A percentile compares a stretch with the other conserved stretches of the same genome.
Conservation (phyloP, 2,888 invertebrate genomes). For the Leptogaster cylindrica region DNA sequence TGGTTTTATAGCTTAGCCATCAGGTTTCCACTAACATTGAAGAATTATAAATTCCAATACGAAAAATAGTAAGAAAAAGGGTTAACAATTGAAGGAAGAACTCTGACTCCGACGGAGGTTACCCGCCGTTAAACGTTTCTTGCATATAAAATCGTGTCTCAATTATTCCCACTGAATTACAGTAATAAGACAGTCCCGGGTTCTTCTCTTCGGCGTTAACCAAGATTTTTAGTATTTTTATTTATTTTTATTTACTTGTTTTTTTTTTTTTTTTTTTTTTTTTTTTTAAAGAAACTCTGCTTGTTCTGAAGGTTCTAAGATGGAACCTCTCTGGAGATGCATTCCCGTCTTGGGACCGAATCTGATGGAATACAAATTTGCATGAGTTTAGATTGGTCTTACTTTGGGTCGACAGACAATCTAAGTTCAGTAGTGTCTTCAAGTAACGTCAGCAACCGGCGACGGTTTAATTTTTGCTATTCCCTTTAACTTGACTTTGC, state of each 20-base stretch:
- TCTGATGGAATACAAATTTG: constrained; percentile 39
- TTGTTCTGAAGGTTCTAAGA: neutral
- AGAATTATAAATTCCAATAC: neutral
- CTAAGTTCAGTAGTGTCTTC: neutral
- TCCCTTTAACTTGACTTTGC: constrained; percentile 2
- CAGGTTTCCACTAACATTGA: neutral
- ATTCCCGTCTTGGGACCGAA: constrained; percentile 1
- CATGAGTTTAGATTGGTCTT: neutral
- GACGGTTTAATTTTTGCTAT: constrained; percentile 1
- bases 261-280: no score
- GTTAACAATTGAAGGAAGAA: constrained; percentile 30
- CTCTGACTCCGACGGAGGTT: constrained; percentile 24
- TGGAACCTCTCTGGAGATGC: neutral
- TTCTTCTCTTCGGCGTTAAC: constrained; percentile 13
- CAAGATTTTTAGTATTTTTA: neutral
- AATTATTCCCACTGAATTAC: constrained; percentile 46
- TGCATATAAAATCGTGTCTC: constrained; percentile 45
- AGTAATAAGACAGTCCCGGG: constrained; percentile 44
- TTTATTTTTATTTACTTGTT: neutral
- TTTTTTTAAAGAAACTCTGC: no score
- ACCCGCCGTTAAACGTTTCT: constrained; percentile 31
- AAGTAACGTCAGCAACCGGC: neutral
- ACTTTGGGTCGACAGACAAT: neutral
- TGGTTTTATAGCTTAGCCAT: neutral
- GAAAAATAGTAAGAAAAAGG: constrained; percentile 15